Base-by-base conservation (phyloP, 2,113 vertebrate genomes). In the Nanorana parkeri region DNA sequence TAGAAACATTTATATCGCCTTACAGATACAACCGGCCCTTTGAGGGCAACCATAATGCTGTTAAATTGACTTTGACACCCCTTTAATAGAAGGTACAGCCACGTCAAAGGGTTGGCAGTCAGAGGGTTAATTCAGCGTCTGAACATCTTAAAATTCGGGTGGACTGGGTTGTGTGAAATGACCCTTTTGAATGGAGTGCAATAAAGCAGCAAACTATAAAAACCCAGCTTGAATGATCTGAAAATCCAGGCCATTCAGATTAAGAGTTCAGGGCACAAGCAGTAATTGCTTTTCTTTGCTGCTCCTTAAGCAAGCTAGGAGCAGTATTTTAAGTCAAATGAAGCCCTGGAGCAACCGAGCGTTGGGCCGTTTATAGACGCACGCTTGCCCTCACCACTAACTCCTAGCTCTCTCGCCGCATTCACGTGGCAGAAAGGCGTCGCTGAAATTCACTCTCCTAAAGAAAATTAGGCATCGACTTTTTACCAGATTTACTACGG, bases 281-380 rank as follows among this genome's bases (percentile, higher is more conserved):
- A 80, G 28, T 80, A 80, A 80, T 80, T 69, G 23, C 29, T 41
- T 80, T 80, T 69, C 66, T 68, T 41, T 68, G 66, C 32, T 13
- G 56, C 26, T 79, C 77, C 77, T 41, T 36, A 16, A 58, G 77
- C 65, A 24, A 36, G 77, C 65, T 41, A 41, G 36, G 16, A 54
- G 77, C 52, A 17, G 13, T 2, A 55, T 72, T 61, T 80, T 80
- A 80, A 71, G 55, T 69, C 60, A 61, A 36, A 80, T 80, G 16
- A 80, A 24, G 32, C 32, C 65, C 41, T 17, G 32, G 32, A 60
- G 26, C 29, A 32, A 24, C 29, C 5, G 17, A 68, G 54, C 10
- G 21, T 11, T n/a, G 7, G 20, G 21, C 23, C 21, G 36, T 41
- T 47, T 26, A 36, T 52, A 47, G n/a, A 17, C 21, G 41, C n/a